Conservation (phyloP, 2,113 vertebrate species). For the Microtus ochrogaster region DNA sequence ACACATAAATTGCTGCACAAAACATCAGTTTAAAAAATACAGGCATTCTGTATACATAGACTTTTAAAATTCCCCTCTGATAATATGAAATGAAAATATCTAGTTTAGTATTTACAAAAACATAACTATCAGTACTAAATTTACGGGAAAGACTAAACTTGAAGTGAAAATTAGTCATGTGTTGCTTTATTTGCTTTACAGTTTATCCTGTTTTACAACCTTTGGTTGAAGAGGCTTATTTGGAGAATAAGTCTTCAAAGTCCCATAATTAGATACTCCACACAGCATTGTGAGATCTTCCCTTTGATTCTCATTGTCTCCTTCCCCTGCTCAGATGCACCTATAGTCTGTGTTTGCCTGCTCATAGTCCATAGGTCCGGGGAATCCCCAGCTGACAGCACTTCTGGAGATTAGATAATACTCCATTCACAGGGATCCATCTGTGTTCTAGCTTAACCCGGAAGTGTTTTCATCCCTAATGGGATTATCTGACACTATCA, state of each 20-base stretch:
- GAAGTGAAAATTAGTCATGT: neutral
- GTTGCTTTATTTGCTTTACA: neutral
- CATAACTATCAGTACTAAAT: neutral
- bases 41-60: neutral
- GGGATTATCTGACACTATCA: slow-evolving; percentile 32
- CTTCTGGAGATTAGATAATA: neutral
- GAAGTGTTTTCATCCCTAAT: slow-evolving; percentile 63
- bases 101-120: slow-evolving; percentile 50
- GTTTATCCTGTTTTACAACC: neutral
- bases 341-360: neutral
- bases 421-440: slow-evolving; percentile 50
- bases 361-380: neutral
- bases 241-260: neutral
- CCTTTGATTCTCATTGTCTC: neutral
- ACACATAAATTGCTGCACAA: neutral
- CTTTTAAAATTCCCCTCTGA: neutral
- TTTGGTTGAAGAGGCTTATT: neutral
- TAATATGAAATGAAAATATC: slow-evolving; percentile 22
- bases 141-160: neutral
- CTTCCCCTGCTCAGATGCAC: neutral
- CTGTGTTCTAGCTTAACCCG: slow-evolving; percentile 65
- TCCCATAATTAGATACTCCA: neutral
- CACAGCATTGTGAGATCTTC: neutral
- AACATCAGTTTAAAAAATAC: neutral
- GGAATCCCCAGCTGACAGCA: neutral